Base-by-base conservation (phyloP, 2,797 vertebrate species). In the Sebastes hubbsi region DNA sequence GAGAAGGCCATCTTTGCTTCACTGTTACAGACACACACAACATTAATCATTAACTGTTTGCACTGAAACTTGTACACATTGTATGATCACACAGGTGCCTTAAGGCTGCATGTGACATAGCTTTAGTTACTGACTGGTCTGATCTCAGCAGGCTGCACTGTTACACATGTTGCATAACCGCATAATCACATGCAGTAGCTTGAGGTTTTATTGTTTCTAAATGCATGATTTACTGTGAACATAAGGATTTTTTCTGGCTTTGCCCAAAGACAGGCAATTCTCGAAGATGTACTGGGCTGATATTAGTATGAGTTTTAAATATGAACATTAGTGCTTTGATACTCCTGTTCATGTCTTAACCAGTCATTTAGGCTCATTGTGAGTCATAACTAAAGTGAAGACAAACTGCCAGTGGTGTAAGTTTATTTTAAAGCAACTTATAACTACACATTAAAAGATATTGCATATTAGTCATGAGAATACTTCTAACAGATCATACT, bases 41-140 rank as follows among this genome's bases (percentile, higher is more conserved):
- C 7, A 18, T 72, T 75, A 88, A 87, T 88, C 54, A 90, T 87
- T 90, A 78, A 89, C 87, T 69, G n/a, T 75, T 9, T 60, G 20
- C 49, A 22, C 20, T 74, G 18, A 80, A 82, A 75, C 30, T 10
- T 66, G 61, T 67, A 77, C 29, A 60, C 13, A 58, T 34, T 52
- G 27, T 46, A 32, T 20, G 63, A 68, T 29, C 61, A 29, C 66
- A 27, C 38, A 59, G 66, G 6, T 13, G 60, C 68, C 82, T 49
- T 30, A 62, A 78, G 82, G 77, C 87, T 54, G 8, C 54, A 65
- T 63, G 77, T 75, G 84, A 75, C 67, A 61, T 59, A 82, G 58
- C 68, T 70, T 22, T 32, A 69, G 25, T 32, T 13, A 18, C 74
- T n/a, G 30, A 20, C 49, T 65, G 25, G 2, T 52, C 20, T 62